phyloP scores from a whole-genome alignment of 2,113 vertebrate genomes.

The Hyaena hyaena region DNA sequence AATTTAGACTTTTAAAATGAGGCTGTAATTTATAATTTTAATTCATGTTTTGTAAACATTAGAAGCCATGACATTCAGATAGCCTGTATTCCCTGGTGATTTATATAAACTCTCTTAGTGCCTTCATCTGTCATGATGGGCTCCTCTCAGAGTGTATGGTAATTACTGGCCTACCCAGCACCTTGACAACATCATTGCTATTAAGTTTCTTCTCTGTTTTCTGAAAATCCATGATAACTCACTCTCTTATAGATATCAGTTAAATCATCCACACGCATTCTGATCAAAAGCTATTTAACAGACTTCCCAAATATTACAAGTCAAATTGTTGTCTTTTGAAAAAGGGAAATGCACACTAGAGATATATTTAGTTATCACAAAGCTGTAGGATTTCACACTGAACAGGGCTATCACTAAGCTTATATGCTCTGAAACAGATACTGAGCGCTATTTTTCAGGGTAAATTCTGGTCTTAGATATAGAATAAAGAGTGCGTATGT shows the following conservation, averaged over 20 bases:
- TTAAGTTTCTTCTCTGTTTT: neutral
- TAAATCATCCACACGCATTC: neutral
- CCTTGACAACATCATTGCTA: neutral
- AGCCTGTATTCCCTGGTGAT: neutral
- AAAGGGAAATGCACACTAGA: neutral
- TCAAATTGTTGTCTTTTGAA: neutral
- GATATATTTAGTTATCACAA: neutral
- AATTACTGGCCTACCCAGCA: neutral
- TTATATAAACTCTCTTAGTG: neutral
- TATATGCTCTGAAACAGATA: neutral
- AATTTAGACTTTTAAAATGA: neutral
- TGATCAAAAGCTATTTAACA: neutral
- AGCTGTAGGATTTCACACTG: neutral
- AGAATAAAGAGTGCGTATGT: neutral
- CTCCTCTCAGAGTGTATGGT: neutral
- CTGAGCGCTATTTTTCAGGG: neutral
- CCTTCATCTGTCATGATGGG: accelerated
- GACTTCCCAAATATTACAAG: neutral
- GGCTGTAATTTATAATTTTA: neutral
- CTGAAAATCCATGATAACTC: neutral
- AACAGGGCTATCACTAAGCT: neutral
- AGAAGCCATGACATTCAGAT: neutral
- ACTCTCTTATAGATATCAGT: neutral
- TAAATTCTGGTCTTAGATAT: neutral
- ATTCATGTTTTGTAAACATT: neutral